A percentile compares a stretch with the other conserved stretches of the same genome.
These are phyloP conservation scores for Shargacucullia verbasci DNA, from an alignment of 2,888 invertebrate species.

Conservation along the genomic window DNA sequence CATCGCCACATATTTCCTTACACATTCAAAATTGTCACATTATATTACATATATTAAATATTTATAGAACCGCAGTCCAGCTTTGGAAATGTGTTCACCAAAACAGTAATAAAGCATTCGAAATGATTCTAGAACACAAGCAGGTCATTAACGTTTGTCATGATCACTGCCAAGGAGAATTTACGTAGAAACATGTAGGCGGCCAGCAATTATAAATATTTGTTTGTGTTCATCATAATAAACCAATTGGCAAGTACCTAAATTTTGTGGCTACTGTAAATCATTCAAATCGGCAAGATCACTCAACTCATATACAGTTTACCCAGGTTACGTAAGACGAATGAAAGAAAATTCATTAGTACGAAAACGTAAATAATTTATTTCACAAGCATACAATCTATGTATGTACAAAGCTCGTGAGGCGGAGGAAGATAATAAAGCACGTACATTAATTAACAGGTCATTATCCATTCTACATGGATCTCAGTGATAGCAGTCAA, in stretches of 20 bases:
- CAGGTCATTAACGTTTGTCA: constrained; percentile 80
- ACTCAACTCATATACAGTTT: constrained; percentile 4
- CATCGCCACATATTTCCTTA: constrained; percentile 29
- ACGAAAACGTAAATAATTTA: no score
- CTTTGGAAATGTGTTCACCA: constrained; percentile 46
- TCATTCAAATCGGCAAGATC: constrained; percentile 3
- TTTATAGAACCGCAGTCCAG: constrained; percentile 45
- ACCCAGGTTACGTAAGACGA: no score
- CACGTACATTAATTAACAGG: constrained; percentile 20
- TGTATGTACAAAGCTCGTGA: no score
- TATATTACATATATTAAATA: constrained; percentile 20
- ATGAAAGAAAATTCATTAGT: no score
- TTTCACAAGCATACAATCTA: no score
- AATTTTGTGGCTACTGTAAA: constrained; percentile 17
- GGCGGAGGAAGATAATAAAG: constrained; percentile 30
- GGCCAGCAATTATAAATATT: constrained; percentile 57
- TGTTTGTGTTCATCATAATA: constrained; percentile 50
- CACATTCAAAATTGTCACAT: constrained; percentile 35
- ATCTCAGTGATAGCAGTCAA: constrained; percentile 50
- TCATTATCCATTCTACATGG: constrained; percentile 48
- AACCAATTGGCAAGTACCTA: constrained; percentile 52
- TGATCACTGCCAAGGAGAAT: constrained; percentile 82
- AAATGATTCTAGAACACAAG: constrained; percentile 72
- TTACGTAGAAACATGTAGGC: constrained; percentile 64
- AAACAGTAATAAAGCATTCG: constrained; percentile 59